These are phyloP conservation scores for Rhorus exstirpatorius DNA, from an alignment of 2,888 invertebrate genomes.

Conservation along the genomic window DNA sequence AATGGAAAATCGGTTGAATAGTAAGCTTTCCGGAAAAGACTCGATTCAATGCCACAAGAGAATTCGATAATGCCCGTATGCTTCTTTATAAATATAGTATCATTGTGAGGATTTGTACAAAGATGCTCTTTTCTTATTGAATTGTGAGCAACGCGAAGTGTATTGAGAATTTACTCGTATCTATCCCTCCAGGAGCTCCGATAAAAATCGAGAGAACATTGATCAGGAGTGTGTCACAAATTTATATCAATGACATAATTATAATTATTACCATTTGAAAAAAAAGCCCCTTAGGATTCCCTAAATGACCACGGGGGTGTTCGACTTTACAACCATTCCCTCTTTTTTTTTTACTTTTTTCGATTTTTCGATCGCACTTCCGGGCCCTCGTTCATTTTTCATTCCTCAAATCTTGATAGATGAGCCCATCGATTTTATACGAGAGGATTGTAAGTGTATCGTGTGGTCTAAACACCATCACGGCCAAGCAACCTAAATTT, in stretches of 20 bases:
- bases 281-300: no score
- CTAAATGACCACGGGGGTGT: no score
- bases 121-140: not conserved
- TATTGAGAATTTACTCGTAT: no score
- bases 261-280: no score
- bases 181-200: no score
- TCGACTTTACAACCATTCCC: not conserved
- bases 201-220: no score
- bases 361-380: conserved; percentile 26
- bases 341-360: conserved; percentile 6
- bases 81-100: conserved; percentile 7
- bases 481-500: conserved; percentile 80
- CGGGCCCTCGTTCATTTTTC: conserved; percentile 6
- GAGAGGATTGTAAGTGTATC: conserved; percentile 56
- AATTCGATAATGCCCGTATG: conserved; percentile 18
- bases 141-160: no score
- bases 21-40: conserved; percentile 1
- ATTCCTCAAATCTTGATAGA: conserved; percentile 76
- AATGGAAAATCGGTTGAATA: conserved; percentile 25
- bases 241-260: no score
- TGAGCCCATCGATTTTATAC: conserved; percentile 77
- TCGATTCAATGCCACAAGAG: conserved; percentile 18
- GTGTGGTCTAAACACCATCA: conserved; percentile 60
- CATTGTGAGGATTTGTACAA: conserved; percentile 2
- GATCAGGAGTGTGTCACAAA: no score